Evolutionary conservation across 53 echinoderm and acorn worm species (phyloP).

Genomic region (Stichopus horrens): DNA sequence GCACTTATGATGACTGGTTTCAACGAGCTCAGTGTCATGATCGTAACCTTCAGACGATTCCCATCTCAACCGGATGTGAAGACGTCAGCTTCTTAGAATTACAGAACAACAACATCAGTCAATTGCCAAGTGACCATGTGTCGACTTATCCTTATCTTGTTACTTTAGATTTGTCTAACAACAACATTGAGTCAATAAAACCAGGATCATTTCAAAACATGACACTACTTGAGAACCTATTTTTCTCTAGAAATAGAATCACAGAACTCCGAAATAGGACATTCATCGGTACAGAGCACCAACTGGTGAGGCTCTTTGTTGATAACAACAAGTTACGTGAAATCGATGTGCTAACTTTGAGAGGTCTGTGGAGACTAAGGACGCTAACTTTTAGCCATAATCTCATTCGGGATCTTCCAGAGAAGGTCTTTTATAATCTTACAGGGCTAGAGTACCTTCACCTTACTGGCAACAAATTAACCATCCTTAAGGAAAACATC

Average conservation of each 20-base stretch:
- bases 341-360: not conserved
- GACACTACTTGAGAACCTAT: not conserved
- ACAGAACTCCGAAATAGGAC: constrained; percentile 9
- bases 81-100: not conserved
- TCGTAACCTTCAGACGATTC: not conserved
- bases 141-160: not conserved
- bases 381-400: not conserved
- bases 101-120: not conserved
- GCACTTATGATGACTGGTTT: not conserved
- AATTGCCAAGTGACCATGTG: not conserved
- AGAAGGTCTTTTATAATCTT: not conserved
- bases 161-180: not conserved
- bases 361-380: not conserved
- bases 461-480: not conserved
- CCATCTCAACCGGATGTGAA: not conserved
- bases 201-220: not conserved
- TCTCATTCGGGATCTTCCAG: not conserved
- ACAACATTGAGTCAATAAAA: not conserved
- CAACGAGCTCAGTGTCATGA: not conserved
- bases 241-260: not conserved
- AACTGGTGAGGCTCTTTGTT: not conserved
- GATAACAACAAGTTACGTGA: not conserved
- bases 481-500: not conserved
- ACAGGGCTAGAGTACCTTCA: not conserved
- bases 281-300: not conserved